These are phyloP conservation scores for Oligia latruncula DNA, from an alignment of 2,888 invertebrate species.

Conservation along the genomic window DNA sequence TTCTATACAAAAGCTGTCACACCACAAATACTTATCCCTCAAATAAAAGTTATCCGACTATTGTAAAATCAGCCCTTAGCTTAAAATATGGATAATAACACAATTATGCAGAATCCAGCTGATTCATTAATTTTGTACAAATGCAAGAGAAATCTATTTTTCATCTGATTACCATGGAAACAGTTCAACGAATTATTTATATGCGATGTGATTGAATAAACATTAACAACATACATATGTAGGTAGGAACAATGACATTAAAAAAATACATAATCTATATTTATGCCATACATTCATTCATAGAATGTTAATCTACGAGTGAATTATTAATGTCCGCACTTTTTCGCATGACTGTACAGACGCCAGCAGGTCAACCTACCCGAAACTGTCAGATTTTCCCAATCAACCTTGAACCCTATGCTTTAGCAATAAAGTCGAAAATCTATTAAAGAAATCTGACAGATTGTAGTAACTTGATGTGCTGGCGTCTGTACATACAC, in stretches of 20 bases:
- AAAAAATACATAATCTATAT: conserved; percentile 31
- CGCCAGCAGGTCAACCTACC: too few species aligned
- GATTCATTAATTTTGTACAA: background rate
- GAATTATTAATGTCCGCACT: conserved; percentile 45
- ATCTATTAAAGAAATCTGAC: too few species aligned
- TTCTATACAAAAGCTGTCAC: too few species aligned
- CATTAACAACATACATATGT: conserved; percentile 35
- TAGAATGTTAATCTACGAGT: conserved; percentile 36
- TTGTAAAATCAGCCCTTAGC: background rate
- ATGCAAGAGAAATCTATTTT: conserved; percentile 18
- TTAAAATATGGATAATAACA: background rate
- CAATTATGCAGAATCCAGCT: background rate
- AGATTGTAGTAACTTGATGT: too few species aligned
- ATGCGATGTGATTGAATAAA: conserved; percentile 38
- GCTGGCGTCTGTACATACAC: background rate
- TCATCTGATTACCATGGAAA: conserved; percentile 7
- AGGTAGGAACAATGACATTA: conserved; percentile 25
- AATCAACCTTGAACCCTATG: too few species aligned
- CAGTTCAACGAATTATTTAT: conserved; percentile 36
- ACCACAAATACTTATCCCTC: too few species aligned
- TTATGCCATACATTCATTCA: conserved; percentile 28
- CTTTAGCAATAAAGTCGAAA: too few species aligned
- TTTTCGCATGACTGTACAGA: conserved; percentile 24
- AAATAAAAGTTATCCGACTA: too few species aligned
- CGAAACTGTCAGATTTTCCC: too few species aligned